These are phyloP conservation scores for Mus caroli DNA, from an alignment of 2,797 vertebrate species.

Conservation along the genomic window DNA sequence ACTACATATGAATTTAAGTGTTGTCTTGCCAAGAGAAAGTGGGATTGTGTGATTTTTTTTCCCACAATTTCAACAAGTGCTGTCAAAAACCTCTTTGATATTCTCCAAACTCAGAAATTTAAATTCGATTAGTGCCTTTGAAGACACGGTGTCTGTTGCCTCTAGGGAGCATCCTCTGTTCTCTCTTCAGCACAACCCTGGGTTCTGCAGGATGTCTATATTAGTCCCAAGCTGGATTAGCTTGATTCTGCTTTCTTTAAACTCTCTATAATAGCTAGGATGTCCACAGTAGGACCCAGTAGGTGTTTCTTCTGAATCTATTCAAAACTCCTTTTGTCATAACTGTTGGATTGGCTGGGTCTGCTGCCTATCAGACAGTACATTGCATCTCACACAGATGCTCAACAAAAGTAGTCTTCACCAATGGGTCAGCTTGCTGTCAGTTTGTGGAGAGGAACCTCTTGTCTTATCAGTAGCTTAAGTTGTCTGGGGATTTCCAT, in stretches of 20 bases:
- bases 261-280: constrained; percentile 26
- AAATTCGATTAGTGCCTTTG: constrained; percentile 69
- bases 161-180: constrained; percentile 62
- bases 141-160: constrained; percentile 44
- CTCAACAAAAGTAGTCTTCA: constrained; percentile 75
- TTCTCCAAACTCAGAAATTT: constrained; percentile 70
- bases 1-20: constrained; percentile 56
- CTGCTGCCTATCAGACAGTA: constrained; percentile 66
- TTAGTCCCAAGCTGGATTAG: constrained; percentile 51
- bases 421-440: not conserved
- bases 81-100: constrained; percentile 74
- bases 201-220: constrained; percentile 44
- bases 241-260: constrained; percentile 66
- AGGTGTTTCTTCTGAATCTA: constrained; percentile 71
- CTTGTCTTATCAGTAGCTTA: not conserved
- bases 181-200: not conserved
- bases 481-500: not conserved
- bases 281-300: constrained; percentile 64
- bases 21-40: constrained; percentile 66
- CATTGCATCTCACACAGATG: constrained; percentile 78
- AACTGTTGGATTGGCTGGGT: constrained; percentile 57
- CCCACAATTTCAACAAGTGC: constrained; percentile 70
- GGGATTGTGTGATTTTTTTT: constrained; percentile 66
- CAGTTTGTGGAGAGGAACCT: not conserved
- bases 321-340: constrained; percentile 38